These are phyloP conservation scores for Isurus oxyrinchus DNA, from an alignment of 2,113 vertebrate genomes.

Conservation along the genomic window DNA sequence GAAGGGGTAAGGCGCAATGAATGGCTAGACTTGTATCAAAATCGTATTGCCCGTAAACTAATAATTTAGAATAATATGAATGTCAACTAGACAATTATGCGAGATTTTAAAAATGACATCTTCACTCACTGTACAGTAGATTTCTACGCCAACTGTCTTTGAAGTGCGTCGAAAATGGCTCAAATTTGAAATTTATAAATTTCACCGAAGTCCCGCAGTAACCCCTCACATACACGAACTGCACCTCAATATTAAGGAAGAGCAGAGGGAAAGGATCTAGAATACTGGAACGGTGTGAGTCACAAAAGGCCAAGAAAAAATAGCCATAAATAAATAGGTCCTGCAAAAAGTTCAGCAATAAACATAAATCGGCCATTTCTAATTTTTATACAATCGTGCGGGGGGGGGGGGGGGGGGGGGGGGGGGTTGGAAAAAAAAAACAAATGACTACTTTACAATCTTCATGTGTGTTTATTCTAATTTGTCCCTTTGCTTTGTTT, in stretches of 20 bases:
- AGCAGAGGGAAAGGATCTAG: background rate
- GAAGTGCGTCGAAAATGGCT: conserved; percentile 49
- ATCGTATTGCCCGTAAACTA: conserved; percentile 63
- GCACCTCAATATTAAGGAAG: background rate
- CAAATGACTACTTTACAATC: background rate
- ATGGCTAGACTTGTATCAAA: conserved; percentile 50
- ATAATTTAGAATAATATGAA: conserved; percentile 66
- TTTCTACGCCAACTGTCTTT: conserved; percentile 73
- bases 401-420: no score
- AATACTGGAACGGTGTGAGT: background rate
- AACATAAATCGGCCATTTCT: background rate
- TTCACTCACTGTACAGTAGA: conserved; percentile 68
- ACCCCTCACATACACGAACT: background rate
- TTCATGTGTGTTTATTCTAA: background rate
- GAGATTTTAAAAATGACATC: conserved; percentile 64
- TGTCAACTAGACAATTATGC: conserved; percentile 58
- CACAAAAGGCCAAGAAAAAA: background rate
- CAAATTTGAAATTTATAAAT: background rate
- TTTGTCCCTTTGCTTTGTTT: background rate
- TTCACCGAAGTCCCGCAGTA: no score
- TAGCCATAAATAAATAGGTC: background rate
- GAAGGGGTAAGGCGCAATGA: background rate
- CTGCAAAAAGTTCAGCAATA: background rate
- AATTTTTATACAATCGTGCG: background rate
- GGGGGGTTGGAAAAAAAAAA: background rate